Evolutionary conservation across 2,113 vertebrate genomes (phyloP).

Genomic region (Bubo scandiacus): DNA sequence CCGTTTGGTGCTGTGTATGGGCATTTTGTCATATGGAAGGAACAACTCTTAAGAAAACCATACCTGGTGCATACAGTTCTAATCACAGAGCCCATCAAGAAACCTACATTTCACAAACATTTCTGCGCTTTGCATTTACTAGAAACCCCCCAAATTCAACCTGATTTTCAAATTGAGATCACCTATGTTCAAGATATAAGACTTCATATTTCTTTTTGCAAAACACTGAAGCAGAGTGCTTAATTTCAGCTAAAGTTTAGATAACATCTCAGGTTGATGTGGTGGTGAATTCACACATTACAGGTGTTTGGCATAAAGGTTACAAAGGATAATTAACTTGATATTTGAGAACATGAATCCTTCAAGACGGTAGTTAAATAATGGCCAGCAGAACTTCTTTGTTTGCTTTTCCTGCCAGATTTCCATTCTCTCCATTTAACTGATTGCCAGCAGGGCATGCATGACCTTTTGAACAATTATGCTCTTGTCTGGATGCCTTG

Average conservation of each 20-base stretch:
- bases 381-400: not conserved
- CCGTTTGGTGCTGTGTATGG: not conserved
- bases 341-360: not conserved
- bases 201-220: not conserved
- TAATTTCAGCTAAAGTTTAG: not conserved
- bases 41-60: not conserved
- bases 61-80: not conserved
- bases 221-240: not conserved
- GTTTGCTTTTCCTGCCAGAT: not conserved
- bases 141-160: not conserved
- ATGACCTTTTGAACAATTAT: not conserved
- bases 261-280: fast-evolving
- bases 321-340: not conserved
- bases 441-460: not conserved
- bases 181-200: not conserved
- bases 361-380: not conserved
- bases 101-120: not conserved
- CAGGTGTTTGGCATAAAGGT: not conserved
- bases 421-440: not conserved
- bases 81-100: not conserved
- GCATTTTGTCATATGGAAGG: not conserved
- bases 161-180: not conserved
- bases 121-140: not conserved
- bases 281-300: not conserved
- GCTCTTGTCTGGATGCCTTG: not conserved